Base-by-base conservation (phyloP, 1,140 invertebrate genomes). In the Pachypeltis micranthus region DNA sequence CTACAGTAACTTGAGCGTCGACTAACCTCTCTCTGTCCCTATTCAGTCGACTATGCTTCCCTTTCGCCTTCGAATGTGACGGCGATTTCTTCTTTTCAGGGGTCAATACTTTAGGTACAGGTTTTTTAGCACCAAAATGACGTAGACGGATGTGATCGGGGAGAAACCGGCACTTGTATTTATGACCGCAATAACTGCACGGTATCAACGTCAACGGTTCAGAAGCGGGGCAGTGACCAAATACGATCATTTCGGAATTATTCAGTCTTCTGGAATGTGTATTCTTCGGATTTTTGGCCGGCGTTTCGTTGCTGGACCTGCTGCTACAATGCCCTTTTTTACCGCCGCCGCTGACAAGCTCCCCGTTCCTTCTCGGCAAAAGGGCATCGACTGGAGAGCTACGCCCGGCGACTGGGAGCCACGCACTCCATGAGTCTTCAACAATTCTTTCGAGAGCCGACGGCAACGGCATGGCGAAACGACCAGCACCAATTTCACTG, bases 1-100 rank as follows among this genome's bases (percentile, higher is more conserved):
- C 47, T 10, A 51, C 23, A 10, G 47, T n/a, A n/a, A n/a, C n/a
- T n/a, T n/a, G n/a, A n/a, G n/a, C 12, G 4, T 51, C 47, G 21
- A 51, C 23, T 16, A 21, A 21, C 21, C 23, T 51, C 19, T 51
- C 47, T 51, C 23, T 51, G 19, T 51, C 47, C 23, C 23, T 51
- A 10, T 10, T 4, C 3, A 51, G 23, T 10, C 47, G 10, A 4
- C 47, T 21, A 51, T 51, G 47, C 23, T 51, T 51, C 4, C 47
- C 47, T 51, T 51, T 51, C 21, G 10, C 23, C 16, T 16, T 39
- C 7, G 16, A 16, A 16, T 39, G 31, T 4, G 21, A 4, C 12
- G 47, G 47, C 4, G 47, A 21, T 51, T 51, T 51, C 19, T 51
- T 51, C 47, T 51, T 51, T 10, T 51, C 47, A 51, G 47, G 47